Conservation (phyloP, 2,113 vertebrate genomes). For the Capricornis sumatraensis region DNA sequence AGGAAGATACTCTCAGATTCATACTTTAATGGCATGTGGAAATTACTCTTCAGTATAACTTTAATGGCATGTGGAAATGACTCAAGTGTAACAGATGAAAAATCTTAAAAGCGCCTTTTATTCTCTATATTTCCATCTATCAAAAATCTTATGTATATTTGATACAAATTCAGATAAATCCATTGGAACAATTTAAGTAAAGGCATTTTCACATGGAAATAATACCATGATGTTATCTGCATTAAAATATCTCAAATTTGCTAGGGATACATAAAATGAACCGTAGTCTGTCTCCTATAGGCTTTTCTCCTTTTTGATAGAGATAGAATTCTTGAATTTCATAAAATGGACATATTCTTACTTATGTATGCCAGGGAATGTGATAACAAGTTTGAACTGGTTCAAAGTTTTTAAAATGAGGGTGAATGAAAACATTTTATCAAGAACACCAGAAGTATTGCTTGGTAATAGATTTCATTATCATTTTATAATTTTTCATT, state of each 20-base stretch:
- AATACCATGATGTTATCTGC: constrained; percentile 44
- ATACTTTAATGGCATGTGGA: constrained; percentile 71
- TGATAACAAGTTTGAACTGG: background rate
- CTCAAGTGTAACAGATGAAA: constrained; percentile 69
- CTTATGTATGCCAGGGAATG: background rate
- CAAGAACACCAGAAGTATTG: background rate
- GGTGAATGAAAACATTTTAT: background rate
- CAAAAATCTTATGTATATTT: constrained; percentile 34
- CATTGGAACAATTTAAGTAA: constrained; percentile 63
- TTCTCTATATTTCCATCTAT: constrained; percentile 65
- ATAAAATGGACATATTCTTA: background rate
- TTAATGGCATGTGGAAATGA: constrained; percentile 74
- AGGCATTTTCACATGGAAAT: constrained; percentile 54
- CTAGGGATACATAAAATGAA: background rate
- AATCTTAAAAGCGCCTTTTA: constrained; percentile 67
- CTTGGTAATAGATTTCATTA: background rate
- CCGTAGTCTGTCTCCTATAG: background rate
- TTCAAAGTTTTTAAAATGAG: background rate
- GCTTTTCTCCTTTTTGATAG: background rate
- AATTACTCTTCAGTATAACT: constrained; percentile 55
- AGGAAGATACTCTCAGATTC: constrained; percentile 69
- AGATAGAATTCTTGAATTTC: constrained; percentile 3
- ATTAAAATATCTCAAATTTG: background rate
- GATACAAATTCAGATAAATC: constrained; percentile 59
- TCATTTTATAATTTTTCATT: background rate